A percentile compares a stretch with the other conserved stretches of the same genome.
These are phyloP conservation scores for Hystrix brachyura DNA, from an alignment of 2,113 vertebrate genomes.

Conservation along the genomic window DNA sequence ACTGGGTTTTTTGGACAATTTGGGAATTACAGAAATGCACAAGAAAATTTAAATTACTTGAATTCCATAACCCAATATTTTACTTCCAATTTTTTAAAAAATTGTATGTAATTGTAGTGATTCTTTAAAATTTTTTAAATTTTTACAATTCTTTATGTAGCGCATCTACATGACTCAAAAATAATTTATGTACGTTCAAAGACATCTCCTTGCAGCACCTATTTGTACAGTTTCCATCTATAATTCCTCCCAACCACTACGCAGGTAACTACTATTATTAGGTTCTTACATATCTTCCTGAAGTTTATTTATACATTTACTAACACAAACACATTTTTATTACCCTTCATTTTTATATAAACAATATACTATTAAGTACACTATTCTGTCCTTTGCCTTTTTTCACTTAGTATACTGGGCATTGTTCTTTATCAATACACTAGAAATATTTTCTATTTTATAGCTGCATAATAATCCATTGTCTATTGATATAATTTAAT, in stretches of 20 bases:
- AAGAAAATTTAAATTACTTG: not conserved
- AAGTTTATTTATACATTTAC: not conserved
- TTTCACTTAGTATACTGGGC: not conserved
- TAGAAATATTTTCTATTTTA: not conserved
- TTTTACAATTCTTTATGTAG: not conserved
- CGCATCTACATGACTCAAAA: not conserved
- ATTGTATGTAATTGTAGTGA: conserved; percentile 9
- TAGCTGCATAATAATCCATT: not conserved
- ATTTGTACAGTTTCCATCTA: not conserved
- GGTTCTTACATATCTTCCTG: not conserved
- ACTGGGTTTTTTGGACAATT: not conserved
- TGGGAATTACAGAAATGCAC: conserved; percentile 17
- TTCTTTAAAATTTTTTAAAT: not conserved
- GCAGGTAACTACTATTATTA: not conserved
- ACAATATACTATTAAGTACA: not conserved
- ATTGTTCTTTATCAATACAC: not conserved
- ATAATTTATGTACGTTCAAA: not conserved
- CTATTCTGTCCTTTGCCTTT: not conserved
- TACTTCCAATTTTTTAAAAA: not conserved
- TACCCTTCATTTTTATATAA: not conserved
- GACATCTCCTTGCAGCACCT: not conserved
- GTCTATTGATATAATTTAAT: not conserved
- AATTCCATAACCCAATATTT: not conserved
- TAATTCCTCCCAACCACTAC: not conserved
- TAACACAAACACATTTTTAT: not conserved